Evolutionary conservation across 2,888 invertebrate genomes (phyloP).

Genomic region (Cyclophora albipunctata): DNA sequence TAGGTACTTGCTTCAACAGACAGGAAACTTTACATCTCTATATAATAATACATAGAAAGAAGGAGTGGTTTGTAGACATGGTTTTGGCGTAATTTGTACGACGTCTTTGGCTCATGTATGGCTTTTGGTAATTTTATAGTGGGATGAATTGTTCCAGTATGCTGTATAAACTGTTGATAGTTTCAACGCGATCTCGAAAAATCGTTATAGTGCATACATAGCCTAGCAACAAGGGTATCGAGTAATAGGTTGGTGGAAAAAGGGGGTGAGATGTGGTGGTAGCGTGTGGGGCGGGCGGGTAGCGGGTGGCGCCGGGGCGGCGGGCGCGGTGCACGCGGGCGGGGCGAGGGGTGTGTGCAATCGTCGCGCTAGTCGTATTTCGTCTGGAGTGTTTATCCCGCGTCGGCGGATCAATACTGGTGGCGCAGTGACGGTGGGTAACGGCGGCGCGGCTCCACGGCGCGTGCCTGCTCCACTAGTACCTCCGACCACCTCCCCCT

Average conservation of each 20-base stretch:
- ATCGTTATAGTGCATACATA: conserved; percentile 28
- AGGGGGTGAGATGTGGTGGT: conserved; percentile 20
- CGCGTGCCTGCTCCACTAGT: conserved; percentile 51
- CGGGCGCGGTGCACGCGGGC: conserved; percentile 50
- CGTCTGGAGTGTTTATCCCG: conserved; percentile 75
- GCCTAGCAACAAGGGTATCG: conserved; percentile 41
- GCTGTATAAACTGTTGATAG: neutral
- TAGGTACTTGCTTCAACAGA: too few relatives aligned
- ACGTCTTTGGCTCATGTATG: too few relatives aligned
- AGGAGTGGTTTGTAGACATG: too few relatives aligned
- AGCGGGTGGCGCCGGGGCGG: conserved; percentile 37
- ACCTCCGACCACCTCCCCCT: conserved; percentile 40
- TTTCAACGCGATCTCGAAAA: conserved; percentile 15
- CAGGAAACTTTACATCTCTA: too few relatives aligned
- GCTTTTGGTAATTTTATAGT: too few relatives aligned
- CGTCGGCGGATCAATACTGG: conserved; percentile 72
- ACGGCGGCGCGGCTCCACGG: conserved; percentile 69
- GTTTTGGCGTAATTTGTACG: too few relatives aligned
- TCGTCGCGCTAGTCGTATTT: conserved; percentile 71
- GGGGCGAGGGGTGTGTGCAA: conserved; percentile 62
- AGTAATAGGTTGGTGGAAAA: conserved; percentile 15
- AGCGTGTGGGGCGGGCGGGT: conserved; percentile 37
- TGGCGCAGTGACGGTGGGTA: conserved; percentile 73
- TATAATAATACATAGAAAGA: too few relatives aligned
- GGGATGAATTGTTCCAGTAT: too few relatives aligned